These are phyloP conservation scores for Numenius phaeopus DNA, from an alignment of 2,797 vertebrate species.

Conservation along the genomic window DNA sequence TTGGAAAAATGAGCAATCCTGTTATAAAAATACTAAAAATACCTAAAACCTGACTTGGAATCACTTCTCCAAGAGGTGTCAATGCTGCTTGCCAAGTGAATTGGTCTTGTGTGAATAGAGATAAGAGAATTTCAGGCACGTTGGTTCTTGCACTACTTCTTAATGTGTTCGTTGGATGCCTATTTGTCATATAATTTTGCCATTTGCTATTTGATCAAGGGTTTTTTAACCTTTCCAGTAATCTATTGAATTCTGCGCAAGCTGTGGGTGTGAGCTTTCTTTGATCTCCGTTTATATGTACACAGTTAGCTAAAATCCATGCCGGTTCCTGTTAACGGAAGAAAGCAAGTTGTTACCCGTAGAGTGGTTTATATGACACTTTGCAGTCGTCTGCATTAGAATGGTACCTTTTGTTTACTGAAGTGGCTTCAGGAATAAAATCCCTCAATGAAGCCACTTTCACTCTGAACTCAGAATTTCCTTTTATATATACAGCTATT, in stretches of 20 bases:
- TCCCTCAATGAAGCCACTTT: background rate
- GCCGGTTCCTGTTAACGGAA: background rate
- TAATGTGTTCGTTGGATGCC: slow-evolving; percentile 9
- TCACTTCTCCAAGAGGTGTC: background rate
- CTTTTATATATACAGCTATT: background rate
- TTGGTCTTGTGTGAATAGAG: background rate
- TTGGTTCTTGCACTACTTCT: background rate
- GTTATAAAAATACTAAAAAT: slow-evolving; percentile 28
- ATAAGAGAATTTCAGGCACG: slow-evolving; percentile 5
- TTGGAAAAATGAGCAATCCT: background rate
- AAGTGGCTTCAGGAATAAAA: background rate
- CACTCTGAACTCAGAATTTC: background rate
- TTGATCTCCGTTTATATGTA: slow-evolving; percentile 12
- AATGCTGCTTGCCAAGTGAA: background rate
- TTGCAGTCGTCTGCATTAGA: background rate
- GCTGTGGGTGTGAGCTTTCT: slow-evolving; percentile 24
- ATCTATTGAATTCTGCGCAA: slow-evolving; percentile 5
- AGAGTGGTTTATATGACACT: background rate
- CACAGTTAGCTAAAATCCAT: slow-evolving; percentile 2
- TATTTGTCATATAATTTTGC: slow-evolving; percentile 32
- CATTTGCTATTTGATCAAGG: slow-evolving; percentile 39
- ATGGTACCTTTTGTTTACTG: background rate
- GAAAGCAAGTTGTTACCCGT: background rate
- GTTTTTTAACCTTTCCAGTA: slow-evolving; percentile 39
- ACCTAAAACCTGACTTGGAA: background rate